Evolutionary conservation across 1,140 invertebrate genomes (phyloP).

Genomic region (Penaeus vannamei): DNA sequence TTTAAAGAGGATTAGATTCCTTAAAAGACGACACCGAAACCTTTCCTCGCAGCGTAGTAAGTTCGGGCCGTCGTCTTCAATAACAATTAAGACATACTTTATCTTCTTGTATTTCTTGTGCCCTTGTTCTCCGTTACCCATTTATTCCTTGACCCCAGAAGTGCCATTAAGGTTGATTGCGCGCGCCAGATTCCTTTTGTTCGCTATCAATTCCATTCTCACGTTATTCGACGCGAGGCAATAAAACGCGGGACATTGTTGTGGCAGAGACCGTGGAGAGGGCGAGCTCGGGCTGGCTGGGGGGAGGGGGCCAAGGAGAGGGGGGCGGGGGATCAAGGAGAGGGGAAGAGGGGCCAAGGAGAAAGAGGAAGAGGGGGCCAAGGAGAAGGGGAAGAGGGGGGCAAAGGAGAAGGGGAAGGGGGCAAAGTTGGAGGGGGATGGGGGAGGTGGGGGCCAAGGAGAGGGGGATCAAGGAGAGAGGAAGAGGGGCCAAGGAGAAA

Average conservation of each 20-base stretch:
- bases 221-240: slow-evolving; percentile 12
- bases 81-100: slow-evolving; percentile 2
- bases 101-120: neutral
- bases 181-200: slow-evolving; percentile 51
- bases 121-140: neutral
- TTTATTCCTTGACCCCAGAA: slow-evolving; percentile 35
- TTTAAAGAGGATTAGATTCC: too few species aligned
- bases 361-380: neutral
- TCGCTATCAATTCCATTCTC: slow-evolving; percentile 34
- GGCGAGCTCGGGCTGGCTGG: neutral
- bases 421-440: neutral
- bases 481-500: too few species aligned
- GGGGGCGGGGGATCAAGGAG: neutral
- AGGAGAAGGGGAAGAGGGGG: neutral
- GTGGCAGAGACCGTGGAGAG: neutral
- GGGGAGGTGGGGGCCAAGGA: neutral
- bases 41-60: too few species aligned
- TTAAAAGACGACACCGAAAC: too few species aligned
- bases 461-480: neutral
- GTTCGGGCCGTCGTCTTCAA: too few species aligned
- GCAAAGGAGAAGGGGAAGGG: neutral
- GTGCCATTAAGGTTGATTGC: slow-evolving; percentile 52
- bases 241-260: slow-evolving; percentile 6
- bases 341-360: neutral
- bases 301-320: neutral